These are phyloP conservation scores for Microplitis mediator DNA, from an alignment of 1,140 invertebrate species.

Conservation along the genomic window DNA sequence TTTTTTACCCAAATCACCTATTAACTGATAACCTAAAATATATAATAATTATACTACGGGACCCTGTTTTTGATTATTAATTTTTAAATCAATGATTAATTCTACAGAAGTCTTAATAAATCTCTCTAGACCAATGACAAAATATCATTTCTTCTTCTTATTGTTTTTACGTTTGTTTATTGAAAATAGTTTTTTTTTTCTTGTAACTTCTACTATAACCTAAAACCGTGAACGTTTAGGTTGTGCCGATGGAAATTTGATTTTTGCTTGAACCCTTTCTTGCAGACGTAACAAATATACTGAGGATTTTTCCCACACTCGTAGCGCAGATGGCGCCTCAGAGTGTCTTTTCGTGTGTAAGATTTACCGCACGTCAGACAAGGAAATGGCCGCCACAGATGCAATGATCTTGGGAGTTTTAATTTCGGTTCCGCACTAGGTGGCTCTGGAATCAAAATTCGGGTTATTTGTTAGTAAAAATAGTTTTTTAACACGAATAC, in stretches of 20 bases:
- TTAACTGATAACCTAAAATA: too few species aligned
- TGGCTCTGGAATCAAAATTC: constrained; percentile 25
- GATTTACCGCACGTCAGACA: constrained; percentile 52
- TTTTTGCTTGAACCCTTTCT: constrained; percentile 48
- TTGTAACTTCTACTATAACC: constrained; percentile 25
- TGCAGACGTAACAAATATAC: constrained; percentile 58
- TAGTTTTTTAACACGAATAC: background rate
- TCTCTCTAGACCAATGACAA: background rate
- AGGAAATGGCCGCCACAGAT: constrained; percentile 27
- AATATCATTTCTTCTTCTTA: background rate
- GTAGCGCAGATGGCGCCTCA: constrained; percentile 52
- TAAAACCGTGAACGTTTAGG: constrained; percentile 40
- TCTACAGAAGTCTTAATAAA: constrained; percentile 2
- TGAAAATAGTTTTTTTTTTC: background rate
- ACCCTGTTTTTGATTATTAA: constrained; percentile 1
- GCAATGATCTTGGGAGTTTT: background rate
- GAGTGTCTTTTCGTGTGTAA: constrained; percentile 52
- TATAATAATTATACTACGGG: background rate
- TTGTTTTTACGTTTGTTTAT: background rate
- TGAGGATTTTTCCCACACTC: constrained; percentile 60
- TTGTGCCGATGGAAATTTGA: constrained; percentile 58
- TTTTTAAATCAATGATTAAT: background rate
- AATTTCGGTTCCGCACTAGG: background rate
- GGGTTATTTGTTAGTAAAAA: constrained; percentile 9
- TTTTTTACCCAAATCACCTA: too few species aligned